These are phyloP conservation scores for Nomada fabriciana DNA, from an alignment of 2,888 invertebrate genomes.

Conservation along the genomic window DNA sequence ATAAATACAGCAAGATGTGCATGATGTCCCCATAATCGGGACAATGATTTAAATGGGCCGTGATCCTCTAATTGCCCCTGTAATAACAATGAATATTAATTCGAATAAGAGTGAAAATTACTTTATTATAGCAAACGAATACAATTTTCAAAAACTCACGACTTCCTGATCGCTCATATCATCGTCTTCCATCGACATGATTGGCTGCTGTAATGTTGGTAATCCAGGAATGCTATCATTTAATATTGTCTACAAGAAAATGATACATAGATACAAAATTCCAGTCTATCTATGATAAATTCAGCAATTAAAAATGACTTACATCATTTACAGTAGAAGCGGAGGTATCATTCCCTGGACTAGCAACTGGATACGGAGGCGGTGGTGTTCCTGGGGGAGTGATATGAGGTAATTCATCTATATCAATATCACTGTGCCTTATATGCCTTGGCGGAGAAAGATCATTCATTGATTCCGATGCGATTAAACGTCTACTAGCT, in stretches of 20 bases:
- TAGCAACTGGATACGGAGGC: slow-evolving; percentile 90
- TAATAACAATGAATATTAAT: slow-evolving; percentile 70
- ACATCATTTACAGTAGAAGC: slow-evolving; percentile 79
- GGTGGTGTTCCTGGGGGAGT: slow-evolving; percentile 95
- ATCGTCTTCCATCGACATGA: slow-evolving; percentile 98
- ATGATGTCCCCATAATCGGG: slow-evolving; percentile 92
- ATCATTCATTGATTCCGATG: slow-evolving; percentile 88
- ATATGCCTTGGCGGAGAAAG: slow-evolving; percentile 82
- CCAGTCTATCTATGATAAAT: not conserved
- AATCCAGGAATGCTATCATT: slow-evolving; percentile 80
- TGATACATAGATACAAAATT: not conserved
- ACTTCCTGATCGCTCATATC: slow-evolving; percentile 95
- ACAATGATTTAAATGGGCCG: slow-evolving; percentile 94
- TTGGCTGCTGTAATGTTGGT: slow-evolving; percentile 88
- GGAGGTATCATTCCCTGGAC: slow-evolving; percentile 76
- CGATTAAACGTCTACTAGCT: slow-evolving; percentile 85
- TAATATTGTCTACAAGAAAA: slow-evolving; percentile 58
- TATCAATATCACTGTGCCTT: slow-evolving; percentile 79
- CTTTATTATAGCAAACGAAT: not conserved
- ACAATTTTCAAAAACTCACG: slow-evolving; percentile 84
- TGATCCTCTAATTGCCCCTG: slow-evolving; percentile 92
- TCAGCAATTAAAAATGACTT: slow-evolving; percentile 36
- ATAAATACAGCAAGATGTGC: slow-evolving; percentile 97
- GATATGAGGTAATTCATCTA: slow-evolving; percentile 82
- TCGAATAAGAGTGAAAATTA: not conserved